These are phyloP conservation scores for Leucozona laternaria DNA, from an alignment of 2,888 invertebrate species.

Conservation along the genomic window DNA sequence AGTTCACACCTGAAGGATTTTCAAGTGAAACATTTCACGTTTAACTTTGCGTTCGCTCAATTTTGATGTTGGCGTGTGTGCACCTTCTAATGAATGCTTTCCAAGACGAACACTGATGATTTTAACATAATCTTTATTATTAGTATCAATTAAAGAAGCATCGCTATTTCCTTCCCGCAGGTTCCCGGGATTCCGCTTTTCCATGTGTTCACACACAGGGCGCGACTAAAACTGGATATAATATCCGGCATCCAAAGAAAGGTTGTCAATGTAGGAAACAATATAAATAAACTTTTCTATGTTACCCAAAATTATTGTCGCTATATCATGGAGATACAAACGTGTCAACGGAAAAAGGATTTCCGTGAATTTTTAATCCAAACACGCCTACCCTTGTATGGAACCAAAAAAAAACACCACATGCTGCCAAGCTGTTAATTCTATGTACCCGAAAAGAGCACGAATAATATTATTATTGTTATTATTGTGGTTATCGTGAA, in stretches of 20 bases:
- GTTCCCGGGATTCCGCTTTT: not conserved
- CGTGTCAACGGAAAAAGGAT: conserved; percentile 70
- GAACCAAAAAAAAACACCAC: conserved; percentile 31
- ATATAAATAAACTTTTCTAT: conserved; percentile 63
- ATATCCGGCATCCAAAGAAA: too few species aligned
- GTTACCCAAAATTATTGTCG: not conserved
- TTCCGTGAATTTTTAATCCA: conserved; percentile 58
- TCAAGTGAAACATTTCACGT: too few species aligned
- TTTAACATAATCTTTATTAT: too few species aligned
- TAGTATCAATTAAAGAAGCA: not conserved
- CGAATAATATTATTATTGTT: not conserved
- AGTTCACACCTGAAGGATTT: too few species aligned
- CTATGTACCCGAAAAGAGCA: not conserved
- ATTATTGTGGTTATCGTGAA: not conserved
- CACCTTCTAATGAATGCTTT: too few species aligned
- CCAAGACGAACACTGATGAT: too few species aligned
- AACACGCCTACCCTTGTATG: conserved; percentile 13
- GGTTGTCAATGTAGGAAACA: conserved; percentile 11
- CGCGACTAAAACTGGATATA: conserved; percentile 16
- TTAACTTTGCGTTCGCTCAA: too few species aligned
- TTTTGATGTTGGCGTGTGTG: too few species aligned
- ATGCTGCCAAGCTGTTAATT: conserved; percentile 50
- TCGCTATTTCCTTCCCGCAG: not conserved
- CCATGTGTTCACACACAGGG: not conserved
- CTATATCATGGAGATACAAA: conserved; percentile 2